Conservation (phyloP, 1,140 invertebrate species). For the Drosophila kohkoa region DNA sequence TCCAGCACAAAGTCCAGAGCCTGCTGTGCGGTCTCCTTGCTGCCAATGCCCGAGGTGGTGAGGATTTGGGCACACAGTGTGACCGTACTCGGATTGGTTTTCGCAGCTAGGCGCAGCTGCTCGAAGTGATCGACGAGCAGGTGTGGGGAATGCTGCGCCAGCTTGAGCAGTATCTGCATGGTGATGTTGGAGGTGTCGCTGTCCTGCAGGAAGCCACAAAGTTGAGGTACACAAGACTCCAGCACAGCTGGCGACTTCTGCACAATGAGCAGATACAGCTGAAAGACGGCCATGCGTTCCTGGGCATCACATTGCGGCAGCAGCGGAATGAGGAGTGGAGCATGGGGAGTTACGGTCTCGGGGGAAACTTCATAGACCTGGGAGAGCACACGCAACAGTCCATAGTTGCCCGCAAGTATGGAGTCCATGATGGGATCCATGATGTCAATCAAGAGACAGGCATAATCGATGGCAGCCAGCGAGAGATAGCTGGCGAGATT, state of each 20-base stretch:
- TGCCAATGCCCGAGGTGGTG: constrained; percentile 88
- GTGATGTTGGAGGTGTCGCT: constrained; percentile 87
- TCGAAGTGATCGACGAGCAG: constrained; percentile 89
- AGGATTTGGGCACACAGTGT: constrained; percentile 89
- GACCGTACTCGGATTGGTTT: constrained; percentile 88
- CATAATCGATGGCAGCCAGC: constrained; percentile 96
- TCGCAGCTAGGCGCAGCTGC: constrained; percentile 89
- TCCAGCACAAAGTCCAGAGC: constrained; percentile 92
- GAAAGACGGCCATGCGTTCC: constrained; percentile 93
- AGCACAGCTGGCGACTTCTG: constrained; percentile 89
- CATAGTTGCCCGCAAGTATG: constrained; percentile 93
- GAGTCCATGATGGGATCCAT: constrained; percentile 95
- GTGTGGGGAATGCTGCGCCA: constrained; percentile 89
- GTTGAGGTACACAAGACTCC: constrained; percentile 71
- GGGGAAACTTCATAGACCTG: constrained; percentile 95
- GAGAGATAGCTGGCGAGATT: constrained; percentile 97
- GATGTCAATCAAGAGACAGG: constrained; percentile 91
- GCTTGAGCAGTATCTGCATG: constrained; percentile 91
- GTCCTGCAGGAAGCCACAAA: constrained; percentile 75
- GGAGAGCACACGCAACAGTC: constrained; percentile 92
- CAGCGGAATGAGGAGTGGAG: constrained; percentile 92
- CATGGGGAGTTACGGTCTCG: constrained; percentile 93
- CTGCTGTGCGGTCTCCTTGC: constrained; percentile 90
- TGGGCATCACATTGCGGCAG: constrained; percentile 92
- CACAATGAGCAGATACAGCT: constrained; percentile 92